phyloP scores from a whole-genome alignment of 1,140 invertebrate genomes.

The Alviniconcha marisindica region DNA sequence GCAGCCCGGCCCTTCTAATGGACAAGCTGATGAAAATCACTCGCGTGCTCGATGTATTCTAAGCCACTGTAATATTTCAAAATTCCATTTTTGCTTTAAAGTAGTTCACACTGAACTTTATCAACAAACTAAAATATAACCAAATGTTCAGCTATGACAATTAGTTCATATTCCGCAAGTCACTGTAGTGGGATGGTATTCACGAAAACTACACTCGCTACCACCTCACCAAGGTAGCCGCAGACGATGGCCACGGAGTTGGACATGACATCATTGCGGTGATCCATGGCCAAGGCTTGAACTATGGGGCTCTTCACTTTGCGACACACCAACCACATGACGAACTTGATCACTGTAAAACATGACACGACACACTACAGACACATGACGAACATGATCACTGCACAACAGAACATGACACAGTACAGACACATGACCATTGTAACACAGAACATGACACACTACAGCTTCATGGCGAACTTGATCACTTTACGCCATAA shows the following conservation, averaged over 20 bases:
- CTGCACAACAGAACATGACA: neutral
- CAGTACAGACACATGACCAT: neutral
- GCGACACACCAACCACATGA: constrained; percentile 73
- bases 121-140: no score
- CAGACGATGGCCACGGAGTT: constrained; percentile 73
- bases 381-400: neutral
- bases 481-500: constrained; percentile 73
- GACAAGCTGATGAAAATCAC: no score
- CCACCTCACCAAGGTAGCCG: neutral
- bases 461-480: constrained; percentile 71
- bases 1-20: no score
- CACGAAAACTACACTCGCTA: no score
- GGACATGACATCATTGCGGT: constrained; percentile 77
- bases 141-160: no score
- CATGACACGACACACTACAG: no score
- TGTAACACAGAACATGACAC: constrained; percentile 48
- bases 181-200: no score
- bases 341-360: constrained; percentile 74
- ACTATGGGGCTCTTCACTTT: constrained; percentile 66
- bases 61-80: no score
- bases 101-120: no score
- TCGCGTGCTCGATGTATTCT: no score
- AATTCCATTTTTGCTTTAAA: no score
- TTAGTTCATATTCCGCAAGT: no score
- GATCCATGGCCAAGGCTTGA: constrained; percentile 75